These are phyloP conservation scores for Tenebrio molitor DNA, from an alignment of 1,140 invertebrate species.

Conservation along the genomic window DNA sequence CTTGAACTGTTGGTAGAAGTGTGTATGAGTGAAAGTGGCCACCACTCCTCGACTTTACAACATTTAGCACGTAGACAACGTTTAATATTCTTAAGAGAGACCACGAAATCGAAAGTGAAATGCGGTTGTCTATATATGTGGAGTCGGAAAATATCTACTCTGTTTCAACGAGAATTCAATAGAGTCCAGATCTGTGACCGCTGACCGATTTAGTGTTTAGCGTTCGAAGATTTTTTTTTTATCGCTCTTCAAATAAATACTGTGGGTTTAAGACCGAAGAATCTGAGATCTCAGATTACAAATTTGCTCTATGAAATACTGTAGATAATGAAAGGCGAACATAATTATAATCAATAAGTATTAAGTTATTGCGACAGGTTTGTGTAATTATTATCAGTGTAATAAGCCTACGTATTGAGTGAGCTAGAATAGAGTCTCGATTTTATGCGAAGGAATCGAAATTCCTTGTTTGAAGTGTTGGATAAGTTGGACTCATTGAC, in stretches of 20 bases:
- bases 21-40: slow-evolving; percentile 60
- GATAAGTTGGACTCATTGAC: neutral
- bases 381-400: slow-evolving; percentile 15
- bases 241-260: too few relatives aligned
- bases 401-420: slow-evolving; percentile 10
- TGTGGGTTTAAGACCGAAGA: too few relatives aligned
- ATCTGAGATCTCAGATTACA: too few relatives aligned
- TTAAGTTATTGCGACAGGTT: too few relatives aligned
- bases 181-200: too few relatives aligned
- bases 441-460: slow-evolving; percentile 13
- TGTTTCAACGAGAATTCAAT: too few relatives aligned
- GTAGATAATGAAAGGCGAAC: too few relatives aligned
- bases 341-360: too few relatives aligned
- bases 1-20: slow-evolving; percentile 32
- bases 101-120: slow-evolving; percentile 49
- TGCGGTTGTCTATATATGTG: slow-evolving; percentile 8
- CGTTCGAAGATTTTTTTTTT: too few relatives aligned
- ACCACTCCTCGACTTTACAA: slow-evolving; percentile 53
- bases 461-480: slow-evolving; percentile 15
- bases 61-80: slow-evolving; percentile 35
- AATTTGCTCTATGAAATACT: too few relatives aligned
- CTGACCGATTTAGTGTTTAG: too few relatives aligned
- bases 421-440: neutral
- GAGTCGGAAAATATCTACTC: too few relatives aligned
- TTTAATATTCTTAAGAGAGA: slow-evolving; percentile 41